A percentile compares a stretch with the other conserved stretches of the same genome.
These are phyloP conservation scores for Amphiprion clarkii DNA, from an alignment of 2,797 vertebrate genomes.

Conservation along the genomic window DNA sequence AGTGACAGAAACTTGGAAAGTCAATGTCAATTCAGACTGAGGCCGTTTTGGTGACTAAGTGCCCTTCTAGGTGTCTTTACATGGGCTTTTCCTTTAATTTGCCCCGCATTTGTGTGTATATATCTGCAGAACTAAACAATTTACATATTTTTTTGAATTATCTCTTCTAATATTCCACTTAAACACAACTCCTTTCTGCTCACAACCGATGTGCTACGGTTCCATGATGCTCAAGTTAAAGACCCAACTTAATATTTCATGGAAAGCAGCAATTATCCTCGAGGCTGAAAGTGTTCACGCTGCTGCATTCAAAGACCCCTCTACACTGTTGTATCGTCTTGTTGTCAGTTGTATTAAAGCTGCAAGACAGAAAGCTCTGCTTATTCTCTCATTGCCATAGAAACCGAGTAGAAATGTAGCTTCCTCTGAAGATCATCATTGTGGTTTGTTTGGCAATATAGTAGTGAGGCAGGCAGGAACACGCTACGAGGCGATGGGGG, in stretches of 20 bases:
- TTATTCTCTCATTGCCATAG: constrained; percentile 60
- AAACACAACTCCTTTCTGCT: not conserved
- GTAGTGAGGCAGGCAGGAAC: constrained; percentile 25
- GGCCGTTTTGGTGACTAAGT: too few relatives aligned
- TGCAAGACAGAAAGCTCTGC: not conserved
- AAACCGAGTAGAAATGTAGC: constrained; percentile 45
- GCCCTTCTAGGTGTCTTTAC: too few relatives aligned
- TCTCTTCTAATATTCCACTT: not conserved
- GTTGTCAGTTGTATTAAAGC: constrained; percentile 10
- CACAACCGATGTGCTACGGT: not conserved
- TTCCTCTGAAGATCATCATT: constrained; percentile 36
- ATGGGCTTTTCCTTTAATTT: too few relatives aligned
- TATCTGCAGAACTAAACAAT: not conserved
- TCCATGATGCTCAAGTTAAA: constrained; percentile 21
- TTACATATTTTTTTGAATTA: not conserved
- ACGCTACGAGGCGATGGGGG: constrained; percentile 28
- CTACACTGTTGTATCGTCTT: not conserved
- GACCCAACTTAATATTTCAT: constrained; percentile 54
- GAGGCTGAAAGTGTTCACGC: constrained; percentile 18
- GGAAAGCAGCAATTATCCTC: constrained; percentile 44
- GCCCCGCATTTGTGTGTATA: not conserved
- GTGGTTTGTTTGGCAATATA: constrained; percentile 55
- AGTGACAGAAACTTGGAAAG: too few relatives aligned
- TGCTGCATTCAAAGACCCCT: constrained; percentile 26
- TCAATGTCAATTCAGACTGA: too few relatives aligned